Base-by-base conservation (phyloP, 2,888 invertebrate genomes). In the Xanthorhoe designata region DNA sequence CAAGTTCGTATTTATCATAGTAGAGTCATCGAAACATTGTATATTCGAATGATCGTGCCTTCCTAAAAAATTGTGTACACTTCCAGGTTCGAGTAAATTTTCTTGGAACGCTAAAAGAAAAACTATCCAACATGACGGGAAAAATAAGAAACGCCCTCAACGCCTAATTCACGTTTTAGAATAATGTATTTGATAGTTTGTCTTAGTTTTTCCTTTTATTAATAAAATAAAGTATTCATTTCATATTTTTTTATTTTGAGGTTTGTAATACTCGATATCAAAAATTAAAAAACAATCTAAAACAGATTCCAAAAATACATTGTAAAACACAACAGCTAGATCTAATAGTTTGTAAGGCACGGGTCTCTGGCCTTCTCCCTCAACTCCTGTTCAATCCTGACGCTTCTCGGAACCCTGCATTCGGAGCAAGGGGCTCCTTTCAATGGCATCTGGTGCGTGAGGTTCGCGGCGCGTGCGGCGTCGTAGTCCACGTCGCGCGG, bases 401-500 rank as follows among this genome's bases (percentile, higher is more conserved):
- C 78, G 63, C 89, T 89, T 32, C 84, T 76, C 0, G 92, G 92
- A 2, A 88, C 69, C 9, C 74, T 76, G 65, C 80, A 77, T 0
- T 65, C 55, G n/a, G 66, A 54, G 69, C 89, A 91, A 0, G 81
- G 65, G 24, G 66, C 61, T 9, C 84, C 71, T 52, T 79, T 82
- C 7, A 75, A 35, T 0, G 87, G 86, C 77, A 90, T 77, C 69
- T 88, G 90, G 70, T 91, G 85, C 10, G 74, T 80, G 9, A 88
- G 73, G 75, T 87, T 88, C 38, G 85, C 71, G 0, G 89, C 89
- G 1, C 90, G 81, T 0, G 84, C 86, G 0, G 87, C 82, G 68
- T 89, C 84, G 69, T 85, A 90, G 76, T 90, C 89, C 0, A 61
- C 72, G 19, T 83, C 79, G 0, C 90, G 86, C 0, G 92, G 91